Conservation (phyloP, 2,888 invertebrate genomes). For the Andrena flavipes region DNA sequence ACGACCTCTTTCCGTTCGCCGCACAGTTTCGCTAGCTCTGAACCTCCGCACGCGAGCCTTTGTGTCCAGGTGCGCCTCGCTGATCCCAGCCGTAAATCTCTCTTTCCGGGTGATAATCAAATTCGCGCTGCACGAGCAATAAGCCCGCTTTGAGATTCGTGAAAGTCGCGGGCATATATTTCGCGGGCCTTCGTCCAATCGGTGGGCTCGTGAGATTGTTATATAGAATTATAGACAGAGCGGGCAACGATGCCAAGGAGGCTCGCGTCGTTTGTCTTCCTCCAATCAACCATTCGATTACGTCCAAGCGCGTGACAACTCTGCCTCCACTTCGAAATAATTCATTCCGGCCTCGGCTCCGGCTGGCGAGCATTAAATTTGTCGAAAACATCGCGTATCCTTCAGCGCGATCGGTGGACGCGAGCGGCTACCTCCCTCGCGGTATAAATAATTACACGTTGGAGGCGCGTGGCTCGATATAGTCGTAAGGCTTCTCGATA, state of each 20-base stretch:
- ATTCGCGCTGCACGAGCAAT: conserved; percentile 44
- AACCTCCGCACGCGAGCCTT: conserved; percentile 20
- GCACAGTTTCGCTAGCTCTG: not conserved
- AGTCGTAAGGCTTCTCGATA: conserved; percentile 43
- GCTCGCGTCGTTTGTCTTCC: not conserved
- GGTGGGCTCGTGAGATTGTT: not conserved
- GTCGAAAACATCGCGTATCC: conserved; percentile 4
- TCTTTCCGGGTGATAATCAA: conserved; percentile 70
- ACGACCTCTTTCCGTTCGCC: not conserved
- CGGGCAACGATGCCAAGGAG: not conserved
- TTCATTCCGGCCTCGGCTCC: not conserved
- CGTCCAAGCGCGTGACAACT: not conserved
- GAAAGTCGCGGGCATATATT: not conserved
- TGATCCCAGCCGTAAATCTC: conserved; percentile 17
- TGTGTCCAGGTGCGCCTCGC: not conserved
- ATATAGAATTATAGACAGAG: not conserved
- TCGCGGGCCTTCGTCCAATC: not conserved
- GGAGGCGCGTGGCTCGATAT: conserved; percentile 51
- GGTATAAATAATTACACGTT: conserved; percentile 53
- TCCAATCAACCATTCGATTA: not conserved
- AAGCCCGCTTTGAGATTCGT: not conserved
- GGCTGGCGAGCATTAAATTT: conserved; percentile 10
- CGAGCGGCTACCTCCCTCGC: conserved; percentile 21
- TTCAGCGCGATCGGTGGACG: conserved; percentile 28
- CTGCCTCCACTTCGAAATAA: conserved; percentile 1